Base-by-base conservation (phyloP, 2,888 invertebrate species). In the Eristalis pertinax region DNA sequence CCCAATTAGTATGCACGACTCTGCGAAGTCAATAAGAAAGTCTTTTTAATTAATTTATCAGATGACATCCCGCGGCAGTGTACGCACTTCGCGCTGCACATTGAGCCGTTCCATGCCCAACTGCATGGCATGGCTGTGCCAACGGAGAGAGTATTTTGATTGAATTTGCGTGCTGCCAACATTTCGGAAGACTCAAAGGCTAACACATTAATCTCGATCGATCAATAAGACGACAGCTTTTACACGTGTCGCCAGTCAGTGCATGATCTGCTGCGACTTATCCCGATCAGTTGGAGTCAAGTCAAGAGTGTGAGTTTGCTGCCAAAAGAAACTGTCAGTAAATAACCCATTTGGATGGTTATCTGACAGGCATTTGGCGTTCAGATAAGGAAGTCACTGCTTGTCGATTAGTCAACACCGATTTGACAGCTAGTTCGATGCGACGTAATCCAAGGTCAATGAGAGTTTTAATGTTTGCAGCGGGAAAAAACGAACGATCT, bases 261-360 rank as follows among this genome's bases (percentile, higher is more conserved):
- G 19, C 67, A 50, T 41, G 38, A 56, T 72, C 24, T 50, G 50
- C 50, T 19, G 32, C 35, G 35, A 56, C 35, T 67, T 60, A 32
- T 41, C 1, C 13, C n/a, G 38, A 65, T 41, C 7, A 38, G 22
- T 22, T 83, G 82, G 78, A 74, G 26, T 2, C 11, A 43, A 43
- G 35, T 35, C 67, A 67, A 50, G 15, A 22, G 1, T 11, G 26
- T n/a, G n/a, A n/a, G 26, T 5, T 67, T 5, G 24, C 58, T 79
- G 84, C 67, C 80, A 84, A 84, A 63, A 60, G 41, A 63, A 73
- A 79, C 74, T 26, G n/a, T 75, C 79, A 60, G 67, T 80, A 84
- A 84, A 84, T 84, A 84, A 80, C 80, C 84, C 56, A 84, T 75
- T 84, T 84, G 84, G 80, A 84, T 80, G 70, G 41, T 29, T 63